phyloP scores from a whole-genome alignment of 2,797 vertebrate species.

The Bradypus variegatus region DNA sequence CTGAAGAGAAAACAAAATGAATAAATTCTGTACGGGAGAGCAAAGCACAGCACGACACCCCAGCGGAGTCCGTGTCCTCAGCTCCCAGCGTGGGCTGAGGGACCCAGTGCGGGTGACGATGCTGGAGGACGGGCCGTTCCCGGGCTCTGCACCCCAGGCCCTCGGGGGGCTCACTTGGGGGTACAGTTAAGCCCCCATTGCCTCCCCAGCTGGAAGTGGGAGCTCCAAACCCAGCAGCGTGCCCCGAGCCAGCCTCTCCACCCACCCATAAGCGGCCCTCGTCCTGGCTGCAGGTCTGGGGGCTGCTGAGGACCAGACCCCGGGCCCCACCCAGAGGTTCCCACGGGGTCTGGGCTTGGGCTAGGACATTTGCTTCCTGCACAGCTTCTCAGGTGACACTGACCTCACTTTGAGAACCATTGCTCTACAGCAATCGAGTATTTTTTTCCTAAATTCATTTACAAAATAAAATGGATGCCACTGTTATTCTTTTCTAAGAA shows the following conservation, averaged over 20 bases:
- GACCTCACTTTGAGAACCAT: fast-evolving
- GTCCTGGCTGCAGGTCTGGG: fast-evolving
- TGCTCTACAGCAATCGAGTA: background rate
- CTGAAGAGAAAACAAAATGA: background rate
- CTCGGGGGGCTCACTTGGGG: background rate
- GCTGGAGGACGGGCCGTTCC: too few species aligned
- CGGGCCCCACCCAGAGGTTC: background rate
- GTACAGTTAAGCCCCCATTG: too few species aligned
- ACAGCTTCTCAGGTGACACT: fast-evolving
- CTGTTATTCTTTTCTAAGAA: background rate
- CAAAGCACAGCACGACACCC: too few species aligned
- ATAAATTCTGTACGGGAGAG: background rate
- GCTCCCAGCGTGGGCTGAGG: too few species aligned
- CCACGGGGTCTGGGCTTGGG: fast-evolving
- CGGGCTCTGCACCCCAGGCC: too few species aligned
- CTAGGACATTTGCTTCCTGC: background rate
- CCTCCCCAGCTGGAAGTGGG: background rate
- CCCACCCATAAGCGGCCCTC: fast-evolving
- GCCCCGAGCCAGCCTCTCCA: background rate
- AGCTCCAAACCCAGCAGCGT: background rate
- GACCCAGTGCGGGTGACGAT: too few species aligned
- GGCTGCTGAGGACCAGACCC: fast-evolving
- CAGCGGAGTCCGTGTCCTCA: background rate
- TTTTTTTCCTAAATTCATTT: background rate
- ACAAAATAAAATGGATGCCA: background rate